Base-by-base conservation (phyloP, 2,797 vertebrate genomes). In the Arnoldichthys spilopterus region DNA sequence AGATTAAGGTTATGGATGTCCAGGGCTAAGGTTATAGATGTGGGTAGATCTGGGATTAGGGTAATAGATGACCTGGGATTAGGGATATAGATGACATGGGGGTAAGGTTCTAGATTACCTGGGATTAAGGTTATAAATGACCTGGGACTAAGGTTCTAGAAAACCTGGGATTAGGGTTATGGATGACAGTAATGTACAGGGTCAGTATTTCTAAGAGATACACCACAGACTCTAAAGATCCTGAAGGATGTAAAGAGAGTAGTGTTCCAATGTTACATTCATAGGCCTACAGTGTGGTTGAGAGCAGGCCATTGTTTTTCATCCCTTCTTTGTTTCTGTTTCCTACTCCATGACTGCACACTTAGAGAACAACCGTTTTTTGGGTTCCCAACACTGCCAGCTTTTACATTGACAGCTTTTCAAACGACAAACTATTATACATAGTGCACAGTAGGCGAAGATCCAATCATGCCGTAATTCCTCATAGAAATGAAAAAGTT, bases 191-290 rank as follows among this genome's bases (percentile, higher is more conserved):
- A 37, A 3, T 43, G 37, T 22, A 66, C 11, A 47, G 9, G 62
- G 1, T 34, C 59, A 32, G 59, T 34, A 34, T 26, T 34, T 62
- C 62, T 37, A n/a, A n/a, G n/a, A n/a, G 34, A 37, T 8, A 37
- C 37, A 63, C 61, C 32, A 11, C 61, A 66, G 4, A 20, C 32
- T 70, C 8, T 30, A 16, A 70, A 69, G 37, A 37, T 68, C 34
- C 53, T 30, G 67, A 61, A 24, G 2, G 7, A 64, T 6, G 4
- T 6, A 24, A 24, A 72, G 66, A 28, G 40, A 67, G 3, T 1
- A 11, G 26, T 49, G 16, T 12, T 56, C 30, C 32, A 34, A 40
- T 49, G 15, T 49, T 68, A 68, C 66, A 68, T 68, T 68, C 66
- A 49, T 45, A 49, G 45, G 4, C 6, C 43, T 8, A 15, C 22